Conservation (phyloP, 2,888 invertebrate species). For the Rhagonycha lutea region DNA sequence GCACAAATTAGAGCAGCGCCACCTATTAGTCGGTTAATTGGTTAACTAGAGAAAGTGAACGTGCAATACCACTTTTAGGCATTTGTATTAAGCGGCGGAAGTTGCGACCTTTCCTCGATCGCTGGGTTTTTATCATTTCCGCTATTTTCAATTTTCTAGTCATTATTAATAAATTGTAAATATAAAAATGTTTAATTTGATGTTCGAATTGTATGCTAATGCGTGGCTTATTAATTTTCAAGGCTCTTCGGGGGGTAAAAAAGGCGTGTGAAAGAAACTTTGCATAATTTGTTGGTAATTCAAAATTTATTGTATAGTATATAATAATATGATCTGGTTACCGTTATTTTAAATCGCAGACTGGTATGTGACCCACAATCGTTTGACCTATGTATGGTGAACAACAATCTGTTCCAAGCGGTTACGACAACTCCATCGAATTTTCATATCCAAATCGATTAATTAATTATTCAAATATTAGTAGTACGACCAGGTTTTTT, state of each 20-base stretch:
- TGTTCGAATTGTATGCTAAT: background rate
- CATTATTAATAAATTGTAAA: background rate
- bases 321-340: background rate
- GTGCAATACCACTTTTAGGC: background rate
- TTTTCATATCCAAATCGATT: background rate
- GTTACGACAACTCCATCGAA: background rate
- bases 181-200: background rate
- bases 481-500: background rate
- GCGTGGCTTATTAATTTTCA: background rate
- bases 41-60: background rate
- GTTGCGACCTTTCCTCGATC: background rate
- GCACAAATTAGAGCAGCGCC: background rate
- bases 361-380: constrained; percentile 3
- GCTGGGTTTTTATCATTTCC: background rate
- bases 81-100: background rate
- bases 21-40: background rate
- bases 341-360: constrained; percentile 3
- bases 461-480: background rate
- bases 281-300: background rate
- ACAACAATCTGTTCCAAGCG: background rate
- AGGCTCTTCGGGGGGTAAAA: background rate
- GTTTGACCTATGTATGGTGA: background rate
- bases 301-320: background rate
- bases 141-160: constrained; percentile 1
- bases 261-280: background rate